These are phyloP conservation scores for Archocentrus centrarchus DNA, from an alignment of 2,113 vertebrate species.

Conservation along the genomic window DNA sequence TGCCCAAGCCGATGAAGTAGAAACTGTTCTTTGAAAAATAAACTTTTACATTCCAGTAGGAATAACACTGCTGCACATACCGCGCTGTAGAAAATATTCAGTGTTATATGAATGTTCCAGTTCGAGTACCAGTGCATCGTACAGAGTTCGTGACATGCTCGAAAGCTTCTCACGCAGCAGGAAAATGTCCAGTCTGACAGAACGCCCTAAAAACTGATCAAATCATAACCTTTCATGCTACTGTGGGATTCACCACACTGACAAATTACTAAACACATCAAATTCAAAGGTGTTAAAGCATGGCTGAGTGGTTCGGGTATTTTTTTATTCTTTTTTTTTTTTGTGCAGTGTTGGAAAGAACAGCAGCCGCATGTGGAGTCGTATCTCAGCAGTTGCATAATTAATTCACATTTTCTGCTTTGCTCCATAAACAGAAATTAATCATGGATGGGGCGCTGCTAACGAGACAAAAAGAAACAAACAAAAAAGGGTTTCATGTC, in stretches of 20 bases:
- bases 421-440: slow-evolving; percentile 21
- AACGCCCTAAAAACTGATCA: not conserved
- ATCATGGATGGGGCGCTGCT: not conserved
- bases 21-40: slow-evolving; percentile 56
- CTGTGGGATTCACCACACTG: slow-evolving; percentile 23
- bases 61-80: not conserved
- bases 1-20: slow-evolving; percentile 11
- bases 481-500: not conserved
- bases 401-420: slow-evolving; percentile 51
- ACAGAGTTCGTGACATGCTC: not conserved
- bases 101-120: slow-evolving; percentile 36
- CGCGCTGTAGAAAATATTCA: slow-evolving; percentile 27
- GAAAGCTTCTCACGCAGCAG: not conserved
- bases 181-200: not conserved
- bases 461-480: not conserved
- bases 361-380: slow-evolving; percentile 14
- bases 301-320: not conserved
- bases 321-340: not conserved
- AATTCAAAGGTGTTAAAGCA: not conserved
- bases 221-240: not conserved
- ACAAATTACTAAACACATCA: not conserved
- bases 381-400: slow-evolving; percentile 59
- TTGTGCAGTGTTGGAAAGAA: slow-evolving; percentile 23
- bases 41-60: slow-evolving; percentile 35
- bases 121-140: slow-evolving; percentile 7